A percentile compares a stretch with the other conserved stretches of the same genome.
Evolutionary conservation across 2,797 vertebrate species (phyloP).

Genomic region (Lacerta agilis): DNA sequence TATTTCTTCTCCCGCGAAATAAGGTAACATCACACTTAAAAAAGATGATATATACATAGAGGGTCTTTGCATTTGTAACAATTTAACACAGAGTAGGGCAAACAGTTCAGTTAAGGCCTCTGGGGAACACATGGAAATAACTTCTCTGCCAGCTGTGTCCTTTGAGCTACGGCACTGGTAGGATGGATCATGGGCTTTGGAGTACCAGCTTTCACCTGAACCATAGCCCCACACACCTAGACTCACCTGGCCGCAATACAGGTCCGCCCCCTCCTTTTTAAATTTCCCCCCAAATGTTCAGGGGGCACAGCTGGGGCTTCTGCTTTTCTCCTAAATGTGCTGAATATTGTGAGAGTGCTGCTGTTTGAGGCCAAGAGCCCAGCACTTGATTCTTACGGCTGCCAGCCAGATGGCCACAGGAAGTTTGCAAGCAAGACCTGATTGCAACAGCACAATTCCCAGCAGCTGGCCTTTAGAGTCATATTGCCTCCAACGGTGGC

Average conservation of each 20-base stretch:
- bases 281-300: background rate
- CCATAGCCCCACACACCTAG: background rate
- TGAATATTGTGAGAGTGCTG: no score
- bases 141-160: background rate
- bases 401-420: background rate
- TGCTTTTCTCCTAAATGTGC: background rate
- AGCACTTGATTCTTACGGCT: background rate
- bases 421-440: background rate
- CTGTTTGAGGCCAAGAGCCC: background rate
- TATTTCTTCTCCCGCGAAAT: background rate
- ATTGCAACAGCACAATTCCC: background rate
- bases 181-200: background rate
- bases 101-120: background rate
- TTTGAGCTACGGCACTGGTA: no score
- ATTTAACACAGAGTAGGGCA: background rate
- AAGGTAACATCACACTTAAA: background rate
- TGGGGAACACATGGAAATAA: no score
- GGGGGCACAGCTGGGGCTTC: background rate
- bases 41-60: background rate
- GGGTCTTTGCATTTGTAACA: background rate
- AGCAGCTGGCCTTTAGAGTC: no score
- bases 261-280: background rate
- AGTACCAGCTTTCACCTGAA: no score
- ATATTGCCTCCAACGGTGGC: no score
- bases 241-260: background rate